These are phyloP conservation scores for Climacteris rufus DNA, from an alignment of 2,113 vertebrate species.

Conservation along the genomic window DNA sequence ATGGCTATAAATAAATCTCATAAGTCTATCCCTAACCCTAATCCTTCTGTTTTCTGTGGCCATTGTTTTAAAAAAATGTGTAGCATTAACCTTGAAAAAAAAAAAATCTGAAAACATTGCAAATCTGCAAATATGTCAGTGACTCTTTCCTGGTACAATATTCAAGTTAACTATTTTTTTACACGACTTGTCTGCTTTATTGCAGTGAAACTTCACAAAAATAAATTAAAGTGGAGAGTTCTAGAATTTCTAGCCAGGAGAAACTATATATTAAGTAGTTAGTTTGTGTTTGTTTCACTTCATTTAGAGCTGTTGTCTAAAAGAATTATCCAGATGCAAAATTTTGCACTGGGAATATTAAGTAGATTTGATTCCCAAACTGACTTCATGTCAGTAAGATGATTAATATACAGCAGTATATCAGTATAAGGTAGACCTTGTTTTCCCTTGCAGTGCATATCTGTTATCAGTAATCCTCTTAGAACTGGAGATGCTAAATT, in stretches of 20 bases:
- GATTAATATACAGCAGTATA: neutral
- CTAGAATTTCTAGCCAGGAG: neutral
- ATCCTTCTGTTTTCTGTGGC: neutral
- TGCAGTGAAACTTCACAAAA: neutral
- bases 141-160: neutral
- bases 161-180: neutral
- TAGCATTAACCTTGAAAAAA: neutral
- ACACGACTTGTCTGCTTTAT: neutral
- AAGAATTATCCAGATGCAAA: neutral
- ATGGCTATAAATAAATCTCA: neutral
- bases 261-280: neutral
- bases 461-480: neutral
- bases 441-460: neutral
- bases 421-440: neutral
- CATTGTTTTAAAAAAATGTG: slow-evolving; percentile 8
- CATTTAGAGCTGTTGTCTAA: neutral
- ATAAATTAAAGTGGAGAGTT: neutral
- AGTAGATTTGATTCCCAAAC: neutral
- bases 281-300: neutral
- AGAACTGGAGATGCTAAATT: neutral
- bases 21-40: neutral
- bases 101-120: neutral
- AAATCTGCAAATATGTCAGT: neutral
- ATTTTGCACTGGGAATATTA: neutral
- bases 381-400: neutral